Percentiles rank a stretch among this genome's conserved stretches.
These are phyloP conservation scores for Hecatera dysodea DNA, from an alignment of 2,888 invertebrate genomes.

Conservation along the genomic window DNA sequence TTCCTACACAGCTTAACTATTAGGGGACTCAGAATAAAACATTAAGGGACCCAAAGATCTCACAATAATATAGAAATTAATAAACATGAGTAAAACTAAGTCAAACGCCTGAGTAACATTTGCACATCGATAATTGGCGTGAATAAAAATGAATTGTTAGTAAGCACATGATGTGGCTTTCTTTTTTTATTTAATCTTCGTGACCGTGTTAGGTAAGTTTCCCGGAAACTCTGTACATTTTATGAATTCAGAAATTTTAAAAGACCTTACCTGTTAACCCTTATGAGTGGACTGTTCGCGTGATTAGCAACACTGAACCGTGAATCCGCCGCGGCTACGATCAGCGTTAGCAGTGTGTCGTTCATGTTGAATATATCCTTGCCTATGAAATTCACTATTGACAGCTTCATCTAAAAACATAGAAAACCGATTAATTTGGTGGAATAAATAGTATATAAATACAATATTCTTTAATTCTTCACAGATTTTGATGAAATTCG, in stretches of 20 bases:
- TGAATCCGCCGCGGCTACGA: conserved; percentile 97
- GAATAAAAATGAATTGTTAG: no score
- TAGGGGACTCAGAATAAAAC: neutral
- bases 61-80: neutral
- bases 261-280: conserved; percentile 93
- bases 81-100: neutral
- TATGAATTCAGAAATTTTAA: no score
- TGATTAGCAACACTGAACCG: conserved; percentile 97
- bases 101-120: neutral
- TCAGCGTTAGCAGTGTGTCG: conserved; percentile 94
- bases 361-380: conserved; percentile 94
- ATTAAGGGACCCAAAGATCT: neutral
- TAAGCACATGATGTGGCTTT: no score
- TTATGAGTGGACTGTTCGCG: conserved; percentile 96
- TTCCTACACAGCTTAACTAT: neutral
- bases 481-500: no score
- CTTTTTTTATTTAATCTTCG: no score
- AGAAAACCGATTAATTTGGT: neutral
- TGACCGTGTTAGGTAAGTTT: no score
- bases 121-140: no score
- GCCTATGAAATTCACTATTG: conserved; percentile 94
- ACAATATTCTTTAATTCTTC: neutral
- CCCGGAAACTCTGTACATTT: no score
- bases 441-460: neutral
- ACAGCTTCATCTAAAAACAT: conserved; percentile 83